Evolutionary conservation across 2,113 vertebrate genomes (phyloP).

Genomic region (Malurus melanocephalus): DNA sequence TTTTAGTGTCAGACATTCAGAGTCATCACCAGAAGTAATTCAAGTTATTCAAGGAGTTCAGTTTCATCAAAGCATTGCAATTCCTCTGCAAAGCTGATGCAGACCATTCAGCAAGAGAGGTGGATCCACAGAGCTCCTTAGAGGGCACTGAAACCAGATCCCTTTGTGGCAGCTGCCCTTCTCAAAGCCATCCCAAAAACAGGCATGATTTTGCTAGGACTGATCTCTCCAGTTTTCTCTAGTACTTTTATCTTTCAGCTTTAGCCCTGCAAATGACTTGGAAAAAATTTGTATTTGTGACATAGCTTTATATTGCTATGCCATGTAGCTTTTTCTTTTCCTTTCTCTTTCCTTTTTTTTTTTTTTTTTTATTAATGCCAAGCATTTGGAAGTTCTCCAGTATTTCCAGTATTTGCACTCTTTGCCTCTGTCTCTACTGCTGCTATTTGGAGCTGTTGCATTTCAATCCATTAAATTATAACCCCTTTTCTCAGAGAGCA

Average conservation of each 20-base stretch:
- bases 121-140: not conserved
- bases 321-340: not conserved
- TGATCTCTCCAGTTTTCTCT: not conserved
- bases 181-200: not conserved
- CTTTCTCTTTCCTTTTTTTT: not conserved
- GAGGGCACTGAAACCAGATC: not conserved
- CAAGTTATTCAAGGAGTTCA: not conserved
- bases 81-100: not conserved
- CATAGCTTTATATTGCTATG: not conserved
- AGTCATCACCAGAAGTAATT: not conserved
- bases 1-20: not conserved
- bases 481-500: not conserved
- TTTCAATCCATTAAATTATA: not conserved
- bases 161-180: not conserved
- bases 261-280: not conserved
- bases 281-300: not conserved
- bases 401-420: constrained; percentile 11
- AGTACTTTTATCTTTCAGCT: not conserved
- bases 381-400: constrained; percentile 26
- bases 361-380: not conserved
- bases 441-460: not conserved
- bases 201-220: not conserved
- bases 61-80: not conserved
- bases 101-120: not conserved
- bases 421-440: not conserved